Conservation (phyloP, 2,797 vertebrate species). For the Chaetodon trifasciatus region DNA sequence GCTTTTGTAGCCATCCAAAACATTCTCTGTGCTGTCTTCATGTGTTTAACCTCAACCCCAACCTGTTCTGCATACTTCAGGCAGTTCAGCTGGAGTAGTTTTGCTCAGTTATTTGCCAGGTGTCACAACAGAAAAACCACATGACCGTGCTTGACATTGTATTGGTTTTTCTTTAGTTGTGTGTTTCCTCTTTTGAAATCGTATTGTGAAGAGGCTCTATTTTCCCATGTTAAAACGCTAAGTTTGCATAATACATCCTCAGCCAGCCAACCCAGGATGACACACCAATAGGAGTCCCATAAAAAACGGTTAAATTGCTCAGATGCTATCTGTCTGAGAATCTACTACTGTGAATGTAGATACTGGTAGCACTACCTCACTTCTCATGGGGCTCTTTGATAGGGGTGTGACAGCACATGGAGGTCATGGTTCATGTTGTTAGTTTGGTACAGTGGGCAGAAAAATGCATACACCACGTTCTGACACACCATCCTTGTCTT, state of each 20-base stretch:
- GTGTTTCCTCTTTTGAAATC: neutral
- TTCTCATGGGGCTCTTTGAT: neutral
- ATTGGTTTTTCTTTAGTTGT: neutral
- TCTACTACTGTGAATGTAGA: neutral
- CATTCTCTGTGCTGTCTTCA: constrained; percentile 14
- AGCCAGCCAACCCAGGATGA: neutral
- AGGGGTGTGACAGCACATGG: too few relatives aligned
- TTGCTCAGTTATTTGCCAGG: neutral
- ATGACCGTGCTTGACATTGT: neutral
- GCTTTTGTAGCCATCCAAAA: constrained; percentile 16
- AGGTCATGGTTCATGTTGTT: neutral
- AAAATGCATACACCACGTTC: too few relatives aligned
- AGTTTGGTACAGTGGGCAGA: neutral
- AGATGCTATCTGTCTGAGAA: neutral
- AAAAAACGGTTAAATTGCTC: neutral
- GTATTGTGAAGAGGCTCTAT: neutral
- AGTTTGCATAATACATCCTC: neutral
- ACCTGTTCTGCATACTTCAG: constrained; percentile 34
- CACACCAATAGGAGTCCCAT: neutral
- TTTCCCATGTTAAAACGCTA: neutral
- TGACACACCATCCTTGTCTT: too few relatives aligned
- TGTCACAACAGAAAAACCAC: neutral
- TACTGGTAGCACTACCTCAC: neutral
- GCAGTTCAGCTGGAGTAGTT: neutral
- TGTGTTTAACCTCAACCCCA: constrained; percentile 12